A percentile compares a stretch with the other conserved stretches of the same genome.
phyloP scores from a whole-genome alignment of 2,113 vertebrate genomes.

The Calypte anna region DNA sequence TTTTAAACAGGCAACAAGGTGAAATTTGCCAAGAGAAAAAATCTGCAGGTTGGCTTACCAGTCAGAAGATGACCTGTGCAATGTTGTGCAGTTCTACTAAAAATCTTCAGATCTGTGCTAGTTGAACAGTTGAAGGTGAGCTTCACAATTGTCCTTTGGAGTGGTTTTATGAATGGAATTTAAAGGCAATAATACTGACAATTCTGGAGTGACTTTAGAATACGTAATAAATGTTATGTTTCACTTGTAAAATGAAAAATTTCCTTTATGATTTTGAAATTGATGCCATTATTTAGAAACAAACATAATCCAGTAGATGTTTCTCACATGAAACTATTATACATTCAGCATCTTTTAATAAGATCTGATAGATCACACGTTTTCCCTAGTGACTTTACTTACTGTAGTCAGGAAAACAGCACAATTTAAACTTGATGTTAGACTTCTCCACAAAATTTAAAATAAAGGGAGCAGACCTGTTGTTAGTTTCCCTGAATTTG shows the following conservation, averaged over 20 bases:
- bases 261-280: neutral
- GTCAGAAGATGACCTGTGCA: neutral
- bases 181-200: neutral
- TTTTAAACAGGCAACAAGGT: neutral
- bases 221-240: neutral
- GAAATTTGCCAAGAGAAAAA: neutral
- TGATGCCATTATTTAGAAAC: neutral
- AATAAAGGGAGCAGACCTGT: neutral
- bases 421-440: neutral
- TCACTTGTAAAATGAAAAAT: neutral
- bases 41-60: neutral
- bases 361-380: neutral
- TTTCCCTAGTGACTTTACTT: neutral
- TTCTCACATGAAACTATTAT: neutral
- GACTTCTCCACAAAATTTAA: neutral
- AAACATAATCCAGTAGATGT: neutral
- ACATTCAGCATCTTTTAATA: neutral
- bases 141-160: neutral
- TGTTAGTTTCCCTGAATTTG: neutral
- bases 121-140: neutral
- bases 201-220: neutral
- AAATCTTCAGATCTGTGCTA: neutral
- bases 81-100: neutral
- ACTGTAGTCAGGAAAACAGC: neutral
- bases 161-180: neutral